A percentile compares a stretch with the other conserved stretches of the same genome.
Evolutionary conservation across 2,888 invertebrate species (phyloP).

Genomic region (Coenonympha arcania): DNA sequence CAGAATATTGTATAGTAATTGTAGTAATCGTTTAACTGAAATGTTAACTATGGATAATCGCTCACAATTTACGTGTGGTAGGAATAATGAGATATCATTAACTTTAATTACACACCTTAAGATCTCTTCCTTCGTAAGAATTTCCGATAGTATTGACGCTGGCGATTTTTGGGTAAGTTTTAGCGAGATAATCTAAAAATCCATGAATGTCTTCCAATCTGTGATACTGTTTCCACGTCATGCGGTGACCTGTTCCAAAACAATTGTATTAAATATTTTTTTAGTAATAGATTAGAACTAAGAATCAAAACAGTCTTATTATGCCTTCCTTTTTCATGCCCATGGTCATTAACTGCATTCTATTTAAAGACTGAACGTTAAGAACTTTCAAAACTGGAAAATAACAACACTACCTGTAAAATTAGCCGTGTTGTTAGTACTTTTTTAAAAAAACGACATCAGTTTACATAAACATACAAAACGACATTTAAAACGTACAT

Average conservation of each 20-base stretch:
- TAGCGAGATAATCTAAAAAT: constrained; percentile 83
- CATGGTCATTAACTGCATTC: too few species aligned
- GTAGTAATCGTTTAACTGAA: neutral
- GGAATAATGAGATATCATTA: neutral
- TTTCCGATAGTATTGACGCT: constrained; percentile 83
- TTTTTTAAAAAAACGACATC: too few species aligned
- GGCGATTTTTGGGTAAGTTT: constrained; percentile 82
- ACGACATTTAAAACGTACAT: too few species aligned
- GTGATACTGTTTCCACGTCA: constrained; percentile 89
- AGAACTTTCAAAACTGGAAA: too few species aligned
- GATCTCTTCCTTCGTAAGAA: constrained; percentile 81
- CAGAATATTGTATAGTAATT: neutral
- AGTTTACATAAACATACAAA: too few species aligned
- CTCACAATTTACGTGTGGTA: neutral
- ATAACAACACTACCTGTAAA: too few species aligned
- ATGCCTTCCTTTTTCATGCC: too few species aligned
- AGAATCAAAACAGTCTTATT: too few species aligned
- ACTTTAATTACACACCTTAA: constrained; percentile 74
- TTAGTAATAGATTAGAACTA: too few species aligned
- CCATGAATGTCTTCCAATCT: constrained; percentile 82
- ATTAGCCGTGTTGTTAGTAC: too few species aligned
- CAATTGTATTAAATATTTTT: constrained; percentile 4
- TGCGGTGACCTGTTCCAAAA: constrained; percentile 54
- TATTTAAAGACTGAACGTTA: too few species aligned
- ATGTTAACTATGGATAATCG: neutral